Base-by-base conservation (phyloP, 2,113 vertebrate species). In the Camelus dromedarius region DNA sequence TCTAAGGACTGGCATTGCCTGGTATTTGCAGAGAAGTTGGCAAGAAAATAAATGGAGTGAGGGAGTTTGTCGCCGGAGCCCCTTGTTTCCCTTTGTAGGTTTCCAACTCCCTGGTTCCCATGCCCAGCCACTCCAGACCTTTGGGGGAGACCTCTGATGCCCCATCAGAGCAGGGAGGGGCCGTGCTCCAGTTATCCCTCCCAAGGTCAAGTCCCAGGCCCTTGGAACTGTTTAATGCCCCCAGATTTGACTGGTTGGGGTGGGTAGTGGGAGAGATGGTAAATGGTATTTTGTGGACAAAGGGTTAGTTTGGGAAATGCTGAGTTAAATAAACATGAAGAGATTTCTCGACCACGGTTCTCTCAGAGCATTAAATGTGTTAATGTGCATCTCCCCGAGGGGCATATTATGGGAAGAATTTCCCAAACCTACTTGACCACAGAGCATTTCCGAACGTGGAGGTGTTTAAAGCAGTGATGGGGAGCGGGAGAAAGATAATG, bases 301-400 rank as follows among this genome's bases (percentile, higher is more conserved):
- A 46, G n/a, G 35, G 26, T 93, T 56, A 62, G 2, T 56, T 75
- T 73, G 88, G 70, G 76, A 96, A 88, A 26, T 26, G 58, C 56
- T 19, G 35, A 89, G 35, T 96, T 95, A 89, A 89, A 95, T 35
- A 38, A 73, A 92, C 58, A 79, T 64, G 38, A 52, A 88, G 38
- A 56, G 24, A 42, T 15, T 46, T 81, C 70, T 64, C 58, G 13
- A 22, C 48, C 24, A 22, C 24, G 18, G 35, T 88, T 84, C 38
- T 73, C 85, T 91, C 72, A 85, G 87, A 52, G 18, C 11, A 3
- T 89, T 76, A 62, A 83, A 64, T 60, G 64, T 76, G 58, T 90
- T 95, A 15, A 73, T 24, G 22, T 8, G 35, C 18, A 24, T 85
- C 88, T 96, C 69, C 30, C 79, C 22, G 46, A 72, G 48, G 79